Percentiles rank a stretch among this genome's conserved stretches.
phyloP scores from a whole-genome alignment of 2,113 vertebrate species.

The Anser brachyrhynchus region DNA sequence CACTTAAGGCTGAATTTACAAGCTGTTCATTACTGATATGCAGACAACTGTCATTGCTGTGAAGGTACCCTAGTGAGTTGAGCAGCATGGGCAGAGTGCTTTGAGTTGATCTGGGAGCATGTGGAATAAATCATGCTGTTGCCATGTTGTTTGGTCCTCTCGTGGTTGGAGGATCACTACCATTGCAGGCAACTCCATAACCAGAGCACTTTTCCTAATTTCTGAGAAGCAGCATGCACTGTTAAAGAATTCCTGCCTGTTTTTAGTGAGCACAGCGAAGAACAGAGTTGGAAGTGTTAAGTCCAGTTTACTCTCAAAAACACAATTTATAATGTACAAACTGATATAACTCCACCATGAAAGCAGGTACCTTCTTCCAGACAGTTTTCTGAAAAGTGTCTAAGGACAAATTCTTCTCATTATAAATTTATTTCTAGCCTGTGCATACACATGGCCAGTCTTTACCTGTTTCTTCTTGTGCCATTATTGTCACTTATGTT shows the following conservation, averaged over 20 bases:
- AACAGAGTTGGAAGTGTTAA: neutral
- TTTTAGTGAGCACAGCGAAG: neutral
- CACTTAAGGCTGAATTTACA: neutral
- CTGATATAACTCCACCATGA: neutral
- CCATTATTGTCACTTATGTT: neutral
- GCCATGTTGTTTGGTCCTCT: neutral
- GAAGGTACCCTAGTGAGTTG: neutral
- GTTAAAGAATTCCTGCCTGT: neutral
- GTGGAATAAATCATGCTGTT: neutral
- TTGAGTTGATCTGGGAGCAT: neutral
- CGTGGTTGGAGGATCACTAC: accelerated
- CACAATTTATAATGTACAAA: neutral
- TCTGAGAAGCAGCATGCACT: accelerated
- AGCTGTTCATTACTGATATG: neutral
- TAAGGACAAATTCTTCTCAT: neutral
- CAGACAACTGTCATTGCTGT: neutral
- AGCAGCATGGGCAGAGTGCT: neutral
- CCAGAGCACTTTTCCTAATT: accelerated
- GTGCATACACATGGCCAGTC: neutral
- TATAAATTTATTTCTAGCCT: neutral
- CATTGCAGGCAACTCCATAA: neutral
- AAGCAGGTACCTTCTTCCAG: neutral
- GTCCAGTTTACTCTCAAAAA: neutral
- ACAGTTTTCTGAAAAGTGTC: neutral
- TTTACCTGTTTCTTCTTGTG: neutral